These are phyloP conservation scores for Drosophila nasuta DNA, from an alignment of 1,140 invertebrate genomes.

Conservation along the genomic window DNA sequence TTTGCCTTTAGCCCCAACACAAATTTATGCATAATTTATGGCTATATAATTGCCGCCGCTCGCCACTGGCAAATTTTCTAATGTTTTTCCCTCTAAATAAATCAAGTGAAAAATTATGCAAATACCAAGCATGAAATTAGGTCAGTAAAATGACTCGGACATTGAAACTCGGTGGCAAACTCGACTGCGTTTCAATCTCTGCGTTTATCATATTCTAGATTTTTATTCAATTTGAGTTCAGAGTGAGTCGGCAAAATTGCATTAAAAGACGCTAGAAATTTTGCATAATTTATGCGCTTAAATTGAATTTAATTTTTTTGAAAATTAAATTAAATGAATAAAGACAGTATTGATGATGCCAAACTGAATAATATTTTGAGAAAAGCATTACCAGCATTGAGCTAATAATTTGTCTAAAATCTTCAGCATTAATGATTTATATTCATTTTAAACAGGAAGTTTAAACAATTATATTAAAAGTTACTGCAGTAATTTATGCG, in stretches of 20 bases:
- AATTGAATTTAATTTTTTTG: too few relatives aligned
- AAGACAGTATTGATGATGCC: too few relatives aligned
- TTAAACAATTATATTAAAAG: too few relatives aligned
- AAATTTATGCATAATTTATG: slow-evolving; percentile 69
- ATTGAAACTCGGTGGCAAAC: not conserved
- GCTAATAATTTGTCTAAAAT: too few relatives aligned
- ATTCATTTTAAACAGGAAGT: too few relatives aligned
- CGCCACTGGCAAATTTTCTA: slow-evolving; percentile 45
- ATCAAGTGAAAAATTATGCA: slow-evolving; percentile 75
- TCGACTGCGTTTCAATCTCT: not conserved
- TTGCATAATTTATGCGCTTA: too few relatives aligned
- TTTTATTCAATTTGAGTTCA: slow-evolving; percentile 2
- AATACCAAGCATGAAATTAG: slow-evolving; percentile 49
- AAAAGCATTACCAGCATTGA: too few relatives aligned
- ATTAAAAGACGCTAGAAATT: not conserved
- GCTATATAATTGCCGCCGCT: slow-evolving; percentile 50
- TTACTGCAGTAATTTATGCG: too few relatives aligned
- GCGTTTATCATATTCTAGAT: not conserved
- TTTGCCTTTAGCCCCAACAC: slow-evolving; percentile 8
- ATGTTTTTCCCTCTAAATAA: slow-evolving; percentile 61
- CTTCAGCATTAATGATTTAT: too few relatives aligned
- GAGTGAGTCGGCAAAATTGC: not conserved
- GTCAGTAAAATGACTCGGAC: slow-evolving; percentile 35
- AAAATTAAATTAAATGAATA: too few relatives aligned
- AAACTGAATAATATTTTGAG: too few relatives aligned